phyloP scores from a whole-genome alignment of 2,797 vertebrate genomes.

The Choloepus didactylus region DNA sequence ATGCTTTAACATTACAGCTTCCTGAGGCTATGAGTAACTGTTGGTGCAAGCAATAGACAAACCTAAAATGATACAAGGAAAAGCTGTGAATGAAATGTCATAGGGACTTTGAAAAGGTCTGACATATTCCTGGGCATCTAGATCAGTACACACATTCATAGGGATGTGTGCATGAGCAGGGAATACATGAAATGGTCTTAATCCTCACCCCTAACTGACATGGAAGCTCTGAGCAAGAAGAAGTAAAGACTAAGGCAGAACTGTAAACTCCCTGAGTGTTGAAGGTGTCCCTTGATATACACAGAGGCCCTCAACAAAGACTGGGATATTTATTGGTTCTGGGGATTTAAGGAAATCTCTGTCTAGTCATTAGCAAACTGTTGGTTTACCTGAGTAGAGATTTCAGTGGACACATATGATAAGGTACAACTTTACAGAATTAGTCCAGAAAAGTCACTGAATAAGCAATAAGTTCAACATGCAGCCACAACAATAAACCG shows the following conservation, averaged over 20 bases:
- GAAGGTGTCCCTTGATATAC: not conserved
- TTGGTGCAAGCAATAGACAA: not conserved
- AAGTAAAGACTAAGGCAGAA: too few species aligned
- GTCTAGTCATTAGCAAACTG: not conserved
- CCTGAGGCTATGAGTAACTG: not conserved
- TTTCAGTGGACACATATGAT: too few species aligned
- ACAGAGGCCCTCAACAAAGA: not conserved
- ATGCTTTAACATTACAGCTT: not conserved
- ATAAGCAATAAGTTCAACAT: not conserved
- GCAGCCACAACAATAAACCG: not conserved
- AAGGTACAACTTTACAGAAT: too few species aligned
- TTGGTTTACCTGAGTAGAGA: too few species aligned
- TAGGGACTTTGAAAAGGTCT: not conserved
- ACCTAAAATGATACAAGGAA: not conserved
- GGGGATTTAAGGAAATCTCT: not conserved
- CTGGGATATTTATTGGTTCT: too few species aligned
- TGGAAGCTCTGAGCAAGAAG: too few species aligned
- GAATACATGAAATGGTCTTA: not conserved
- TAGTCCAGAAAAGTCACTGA: not conserved
- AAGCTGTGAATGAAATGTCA: not conserved
- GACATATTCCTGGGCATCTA: not conserved
- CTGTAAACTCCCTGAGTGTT: too few species aligned
- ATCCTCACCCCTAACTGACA: not conserved
- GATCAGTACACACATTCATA: not conserved
- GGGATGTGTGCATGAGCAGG: not conserved